Base-by-base conservation (phyloP, 2,888 invertebrate genomes). In the Uloborus plumipes region DNA sequence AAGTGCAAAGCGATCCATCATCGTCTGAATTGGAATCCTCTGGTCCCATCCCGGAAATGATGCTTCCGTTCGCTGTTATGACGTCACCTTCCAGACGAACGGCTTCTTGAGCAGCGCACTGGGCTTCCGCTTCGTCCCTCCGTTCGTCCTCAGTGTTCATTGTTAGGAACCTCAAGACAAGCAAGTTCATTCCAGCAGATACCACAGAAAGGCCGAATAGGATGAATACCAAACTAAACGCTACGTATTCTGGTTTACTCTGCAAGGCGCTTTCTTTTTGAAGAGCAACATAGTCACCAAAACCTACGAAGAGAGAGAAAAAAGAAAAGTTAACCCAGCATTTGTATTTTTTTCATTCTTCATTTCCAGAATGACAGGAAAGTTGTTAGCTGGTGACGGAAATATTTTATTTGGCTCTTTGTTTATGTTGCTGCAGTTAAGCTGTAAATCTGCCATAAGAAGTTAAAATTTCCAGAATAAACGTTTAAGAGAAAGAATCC, bases 271-370 rank as follows among this genome's bases (percentile, higher is more conserved):
- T 94, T 88, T 98, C 95, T 88, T 98, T 98, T 93, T 97, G 92
- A 78, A 99, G 91, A 49, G 99, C 99, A 85, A 99, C 99, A 94
- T 96, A 99, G 90, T 99, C 99, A 82, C 99, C 99, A 90, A 99
- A 99, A 86, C 80, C 80, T 80, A 47, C 0, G 18, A 55, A 62
- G 62, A 15, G 13, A 67, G 67, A 72, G 13, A 22, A 47, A 55
- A n/a, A 16, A 20, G 2, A 18, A n/a, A 18, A n/a, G 3, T 58
- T 26, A 26, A 26, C n/a, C n/a, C n/a, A 4, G 4, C 26, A 4
- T 26, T 26, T 3, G 2, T 26, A 26, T 3, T 26, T 26, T 3
- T 26, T 26, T 26, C 2, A 26, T 26, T 3, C 26, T 26, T 26
- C 26, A 26, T 26, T 26, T 2, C 26, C 4, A 26, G 26, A 26